A percentile compares a stretch with the other conserved stretches of the same genome.
Evolutionary conservation across 2,797 vertebrate species (phyloP).

Genomic region (Sebastes glaucus): DNA sequence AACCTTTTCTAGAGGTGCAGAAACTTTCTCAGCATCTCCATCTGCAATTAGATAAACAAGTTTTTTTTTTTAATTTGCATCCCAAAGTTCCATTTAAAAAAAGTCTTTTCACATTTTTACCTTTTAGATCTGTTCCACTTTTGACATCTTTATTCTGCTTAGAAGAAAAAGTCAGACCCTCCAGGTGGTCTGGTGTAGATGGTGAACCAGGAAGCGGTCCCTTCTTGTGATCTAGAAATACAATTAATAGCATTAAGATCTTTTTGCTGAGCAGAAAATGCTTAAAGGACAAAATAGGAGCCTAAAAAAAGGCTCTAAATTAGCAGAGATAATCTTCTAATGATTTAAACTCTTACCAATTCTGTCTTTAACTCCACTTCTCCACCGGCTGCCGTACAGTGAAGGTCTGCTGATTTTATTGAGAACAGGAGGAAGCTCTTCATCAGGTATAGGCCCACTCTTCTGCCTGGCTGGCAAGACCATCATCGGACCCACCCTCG

Average conservation of each 20-base stretch:
- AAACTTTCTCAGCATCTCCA: background rate
- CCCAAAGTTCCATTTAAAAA: accelerated
- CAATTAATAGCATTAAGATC: background rate
- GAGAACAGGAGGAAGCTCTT: conserved; percentile 36
- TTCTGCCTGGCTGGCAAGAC: conserved; percentile 48
- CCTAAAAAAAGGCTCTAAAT: background rate
- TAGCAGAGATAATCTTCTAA: background rate
- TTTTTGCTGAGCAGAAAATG: background rate
- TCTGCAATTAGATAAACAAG: background rate
- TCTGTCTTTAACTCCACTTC: conserved; percentile 27
- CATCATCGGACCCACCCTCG: conserved; percentile 61
- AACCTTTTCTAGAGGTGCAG: background rate
- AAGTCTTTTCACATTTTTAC: background rate
- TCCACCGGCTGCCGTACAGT: conserved; percentile 68
- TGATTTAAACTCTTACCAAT: conserved; percentile 3
- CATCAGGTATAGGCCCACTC: conserved; percentile 26
- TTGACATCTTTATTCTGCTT: background rate
- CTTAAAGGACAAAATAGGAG: no score
- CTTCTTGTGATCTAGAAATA: conserved; percentile 11
- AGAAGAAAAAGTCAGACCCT: background rate
- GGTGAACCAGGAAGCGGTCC: conserved; percentile 1
- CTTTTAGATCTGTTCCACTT: background rate
- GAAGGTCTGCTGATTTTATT: conserved; percentile 12
- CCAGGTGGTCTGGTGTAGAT: background rate
- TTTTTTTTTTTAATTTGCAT: accelerated